phyloP scores from a whole-genome alignment of 53 echinoderm and acorn worm species.

The Mesocentrotus franciscanus region DNA sequence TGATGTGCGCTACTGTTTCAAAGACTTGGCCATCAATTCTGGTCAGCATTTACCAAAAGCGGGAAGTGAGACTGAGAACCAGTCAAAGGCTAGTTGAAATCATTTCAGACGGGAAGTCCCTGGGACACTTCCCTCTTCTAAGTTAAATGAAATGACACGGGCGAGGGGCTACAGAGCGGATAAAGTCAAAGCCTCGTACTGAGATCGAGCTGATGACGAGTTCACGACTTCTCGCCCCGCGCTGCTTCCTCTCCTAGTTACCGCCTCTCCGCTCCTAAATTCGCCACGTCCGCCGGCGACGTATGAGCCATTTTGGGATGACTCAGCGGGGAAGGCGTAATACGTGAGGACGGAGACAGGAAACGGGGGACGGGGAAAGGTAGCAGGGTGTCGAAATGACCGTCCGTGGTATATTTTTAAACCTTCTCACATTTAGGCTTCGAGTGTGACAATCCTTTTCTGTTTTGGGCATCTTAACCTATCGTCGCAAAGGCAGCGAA shows the following conservation, averaged over 20 bases:
- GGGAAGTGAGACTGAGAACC: neutral
- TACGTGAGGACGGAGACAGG: neutral
- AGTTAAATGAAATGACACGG: neutral
- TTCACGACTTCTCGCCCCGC: slow-evolving; percentile 33
- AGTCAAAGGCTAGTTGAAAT: slow-evolving; percentile 10
- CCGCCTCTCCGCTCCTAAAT: slow-evolving; percentile 55
- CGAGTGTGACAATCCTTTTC: neutral
- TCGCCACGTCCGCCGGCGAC: slow-evolving; percentile 70
- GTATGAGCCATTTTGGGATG: slow-evolving; percentile 36
- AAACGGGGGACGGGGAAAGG: slow-evolving; percentile 41
- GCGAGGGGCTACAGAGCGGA: neutral
- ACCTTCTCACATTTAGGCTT: neutral
- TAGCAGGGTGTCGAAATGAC: slow-evolving; percentile 9
- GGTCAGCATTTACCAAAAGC: too few relatives aligned
- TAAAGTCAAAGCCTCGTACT: neutral
- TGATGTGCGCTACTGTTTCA: too few relatives aligned
- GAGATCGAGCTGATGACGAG: neutral
- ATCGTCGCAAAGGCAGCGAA: neutral
- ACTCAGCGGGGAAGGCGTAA: slow-evolving; percentile 47
- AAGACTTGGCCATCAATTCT: too few relatives aligned
- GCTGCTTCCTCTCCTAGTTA: slow-evolving; percentile 14
- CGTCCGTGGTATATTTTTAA: neutral
- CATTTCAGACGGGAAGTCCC: neutral
- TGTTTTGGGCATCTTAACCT: neutral
- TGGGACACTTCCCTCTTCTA: neutral